These are phyloP conservation scores for Chauna torquata DNA, from an alignment of 2,113 vertebrate species.

Conservation along the genomic window DNA sequence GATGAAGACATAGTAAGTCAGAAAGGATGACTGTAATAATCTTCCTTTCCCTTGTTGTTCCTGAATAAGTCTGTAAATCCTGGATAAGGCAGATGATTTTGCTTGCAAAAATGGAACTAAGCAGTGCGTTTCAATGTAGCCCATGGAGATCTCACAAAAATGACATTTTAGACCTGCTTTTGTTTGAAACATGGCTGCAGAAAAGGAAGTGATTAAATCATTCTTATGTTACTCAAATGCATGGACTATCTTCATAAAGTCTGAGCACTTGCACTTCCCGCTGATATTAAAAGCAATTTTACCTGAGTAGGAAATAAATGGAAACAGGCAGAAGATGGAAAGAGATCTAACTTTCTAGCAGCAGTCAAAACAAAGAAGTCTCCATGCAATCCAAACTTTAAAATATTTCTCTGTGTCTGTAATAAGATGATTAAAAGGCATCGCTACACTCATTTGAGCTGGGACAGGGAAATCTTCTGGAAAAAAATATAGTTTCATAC, in stretches of 20 bases:
- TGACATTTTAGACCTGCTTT: not conserved
- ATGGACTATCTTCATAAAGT: not conserved
- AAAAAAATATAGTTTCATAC: not conserved
- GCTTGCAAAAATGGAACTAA: not conserved
- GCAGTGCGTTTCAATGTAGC: not conserved
- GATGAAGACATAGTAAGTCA: not conserved
- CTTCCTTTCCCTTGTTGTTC: not conserved
- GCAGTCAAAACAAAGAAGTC: not conserved
- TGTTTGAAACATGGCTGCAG: not conserved
- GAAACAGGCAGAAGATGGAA: not conserved
- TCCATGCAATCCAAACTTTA: not conserved
- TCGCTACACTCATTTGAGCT: not conserved
- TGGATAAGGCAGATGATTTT: not conserved
- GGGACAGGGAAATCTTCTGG: not conserved
- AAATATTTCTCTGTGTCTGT: not conserved
- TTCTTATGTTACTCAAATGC: not conserved
- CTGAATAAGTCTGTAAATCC: not conserved
- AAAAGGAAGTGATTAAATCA: not conserved
- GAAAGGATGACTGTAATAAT: not conserved
- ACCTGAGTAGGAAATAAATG: not conserved
- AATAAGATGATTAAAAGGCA: not conserved
- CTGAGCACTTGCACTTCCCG: not conserved
- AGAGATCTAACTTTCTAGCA: not conserved
- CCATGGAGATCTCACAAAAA: not conserved
- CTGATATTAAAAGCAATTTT: not conserved